Base-by-base conservation (phyloP, 2,113 vertebrate species). In the Engystomops pustulosus region DNA sequence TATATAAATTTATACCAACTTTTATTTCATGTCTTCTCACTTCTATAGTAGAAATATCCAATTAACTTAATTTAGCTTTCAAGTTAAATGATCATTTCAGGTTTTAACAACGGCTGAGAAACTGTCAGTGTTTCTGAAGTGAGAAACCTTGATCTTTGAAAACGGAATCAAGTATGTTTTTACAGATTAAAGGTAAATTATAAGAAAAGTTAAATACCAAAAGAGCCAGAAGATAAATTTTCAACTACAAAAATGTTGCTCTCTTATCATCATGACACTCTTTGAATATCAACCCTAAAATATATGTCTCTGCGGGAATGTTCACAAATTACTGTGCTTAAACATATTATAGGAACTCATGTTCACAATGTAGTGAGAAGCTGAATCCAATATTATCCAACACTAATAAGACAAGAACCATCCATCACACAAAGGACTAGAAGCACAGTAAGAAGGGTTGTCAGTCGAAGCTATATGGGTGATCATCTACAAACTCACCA, bases 41-140 rank as follows among this genome's bases (percentile, higher is more conserved):
- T n/a, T 90, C 90, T 32, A 87, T 74, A 80, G 20, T 14, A 78
- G 3, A n/a, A 69, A 20, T 62, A 44, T 12, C 53, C 45, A 76
- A 84, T 45, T 47, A 60, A 27, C 68, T 11, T 75, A 38, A 82
- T 80, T 80, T 86, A 85, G 27, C 34, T 81, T 7, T 30, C 65
- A 34, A 88, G 62, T 80, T 27, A 55, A 83, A 81, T 30, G 86
- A 15, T 86, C 9, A 47, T 36, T 18, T 25, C 0, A 81, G 27
- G 62, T 81, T 80, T 14, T 85, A 23, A 86, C 72, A 65, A 18
- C n/a, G 12, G 83, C n/a, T 0, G 0, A 51, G 71, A 32, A 14
- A 45, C 1, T n/a, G 20, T 1, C 11, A 20, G n/a, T 20, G 3
- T 41, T 88, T 78, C 65, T 3, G 70, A 79, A 85, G 88, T 41